A percentile compares a stretch with the other conserved stretches of the same genome.
These are phyloP conservation scores for Solenodon paradoxus DNA, from an alignment of 2,113 vertebrate species.

Conservation along the genomic window DNA sequence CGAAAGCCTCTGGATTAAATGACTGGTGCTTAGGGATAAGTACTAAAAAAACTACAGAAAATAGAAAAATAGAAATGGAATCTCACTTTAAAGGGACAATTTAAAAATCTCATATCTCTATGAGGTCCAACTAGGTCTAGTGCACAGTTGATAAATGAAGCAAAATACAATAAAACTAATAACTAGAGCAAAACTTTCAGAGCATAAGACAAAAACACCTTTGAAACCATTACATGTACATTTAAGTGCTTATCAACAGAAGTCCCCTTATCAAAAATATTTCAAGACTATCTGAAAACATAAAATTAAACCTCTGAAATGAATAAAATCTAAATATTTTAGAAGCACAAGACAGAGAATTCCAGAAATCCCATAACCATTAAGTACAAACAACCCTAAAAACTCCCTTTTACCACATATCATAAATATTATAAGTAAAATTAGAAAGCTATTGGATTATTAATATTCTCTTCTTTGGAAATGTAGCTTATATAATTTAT, in stretches of 20 bases:
- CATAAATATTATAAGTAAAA: background rate
- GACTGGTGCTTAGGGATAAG: background rate
- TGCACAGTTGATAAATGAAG: background rate
- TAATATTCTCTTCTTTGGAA: background rate
- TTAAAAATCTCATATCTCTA: background rate
- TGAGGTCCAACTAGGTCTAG: background rate
- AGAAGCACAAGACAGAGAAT: background rate
- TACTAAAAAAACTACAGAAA: background rate
- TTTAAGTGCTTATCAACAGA: conserved; percentile 9
- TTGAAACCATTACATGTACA: background rate
- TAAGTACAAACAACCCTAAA: background rate
- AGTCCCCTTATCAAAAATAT: background rate
- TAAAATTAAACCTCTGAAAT: background rate
- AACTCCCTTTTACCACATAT: background rate
- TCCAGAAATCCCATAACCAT: background rate
- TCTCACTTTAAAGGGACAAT: background rate
- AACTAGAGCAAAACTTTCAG: background rate
- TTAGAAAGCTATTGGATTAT: background rate
- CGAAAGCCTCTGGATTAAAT: background rate
- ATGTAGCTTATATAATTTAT: background rate
- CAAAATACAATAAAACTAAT: background rate
- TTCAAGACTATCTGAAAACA: background rate
- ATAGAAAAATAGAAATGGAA: background rate
- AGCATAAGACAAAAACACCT: background rate
- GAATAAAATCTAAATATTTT: too few relatives aligned